Evolutionary conservation across 2,113 vertebrate genomes (phyloP).

Genomic region (Ginglymostoma cirratum): DNA sequence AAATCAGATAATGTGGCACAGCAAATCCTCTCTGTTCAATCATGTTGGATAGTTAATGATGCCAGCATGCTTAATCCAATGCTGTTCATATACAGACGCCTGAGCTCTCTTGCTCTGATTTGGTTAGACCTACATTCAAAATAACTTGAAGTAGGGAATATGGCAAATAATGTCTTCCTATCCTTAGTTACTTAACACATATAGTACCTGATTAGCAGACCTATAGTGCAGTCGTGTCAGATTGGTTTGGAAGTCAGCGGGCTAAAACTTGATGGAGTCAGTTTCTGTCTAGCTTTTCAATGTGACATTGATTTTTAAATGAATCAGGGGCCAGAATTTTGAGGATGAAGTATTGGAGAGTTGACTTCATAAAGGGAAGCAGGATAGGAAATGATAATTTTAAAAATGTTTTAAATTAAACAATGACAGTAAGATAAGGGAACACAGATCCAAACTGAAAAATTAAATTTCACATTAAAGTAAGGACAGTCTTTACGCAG

Average conservation of each 20-base stretch:
- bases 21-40: not conserved
- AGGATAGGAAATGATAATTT: not conserved
- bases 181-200: not conserved
- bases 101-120: not conserved
- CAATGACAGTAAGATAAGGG: not conserved
- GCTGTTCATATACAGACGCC: not conserved
- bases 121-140: not conserved
- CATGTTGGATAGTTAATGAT: not conserved
- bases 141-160: not conserved
- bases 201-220: not conserved
- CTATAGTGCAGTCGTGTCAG: not conserved
- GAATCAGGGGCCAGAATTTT: not conserved
- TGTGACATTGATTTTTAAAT: not conserved
- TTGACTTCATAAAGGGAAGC: not conserved
- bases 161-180: not conserved
- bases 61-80: not conserved
- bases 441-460: not conserved
- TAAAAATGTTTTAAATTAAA: not conserved
- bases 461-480: not conserved
- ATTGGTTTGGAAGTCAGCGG: not conserved
- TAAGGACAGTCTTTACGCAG: not conserved
- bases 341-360: not conserved
- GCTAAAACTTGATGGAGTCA: not conserved
- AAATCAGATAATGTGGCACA: not conserved
- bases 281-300: not conserved